These are phyloP conservation scores for Phycodurus eques DNA, from an alignment of 2,113 vertebrate genomes.

Conservation along the genomic window DNA sequence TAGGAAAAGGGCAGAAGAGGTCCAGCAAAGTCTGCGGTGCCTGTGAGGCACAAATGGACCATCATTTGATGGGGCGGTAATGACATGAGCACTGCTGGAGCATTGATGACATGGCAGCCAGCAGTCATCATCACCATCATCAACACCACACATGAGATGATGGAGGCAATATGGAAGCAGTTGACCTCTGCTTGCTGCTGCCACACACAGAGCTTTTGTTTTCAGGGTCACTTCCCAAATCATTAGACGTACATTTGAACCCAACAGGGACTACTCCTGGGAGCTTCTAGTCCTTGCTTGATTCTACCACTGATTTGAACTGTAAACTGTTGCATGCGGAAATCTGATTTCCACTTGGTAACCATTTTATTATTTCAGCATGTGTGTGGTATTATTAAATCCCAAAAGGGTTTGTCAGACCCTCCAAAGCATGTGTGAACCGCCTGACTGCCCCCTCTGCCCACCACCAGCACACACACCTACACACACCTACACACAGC, in stretches of 20 bases:
- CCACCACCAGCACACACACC: not conserved
- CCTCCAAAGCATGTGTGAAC: conserved; percentile 55
- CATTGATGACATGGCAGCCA: conserved; percentile 42
- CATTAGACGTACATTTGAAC: conserved; percentile 7
- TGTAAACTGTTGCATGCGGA: not conserved
- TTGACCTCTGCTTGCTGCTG: conserved; percentile 17
- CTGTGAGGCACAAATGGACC: conserved; percentile 60
- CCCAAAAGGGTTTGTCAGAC: conserved; percentile 38
- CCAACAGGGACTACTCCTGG: not conserved
- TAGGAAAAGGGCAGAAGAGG: conserved; percentile 60
- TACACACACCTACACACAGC: not conserved
- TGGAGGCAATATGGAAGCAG: conserved; percentile 10
- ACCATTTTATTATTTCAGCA: conserved; percentile 5
- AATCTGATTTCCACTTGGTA: not conserved
- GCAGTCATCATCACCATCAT: conserved; percentile 38
- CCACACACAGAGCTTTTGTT: conserved; percentile 20
- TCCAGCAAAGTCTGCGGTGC: conserved; percentile 49
- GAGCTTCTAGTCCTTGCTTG: not conserved
- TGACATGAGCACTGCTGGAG: conserved; percentile 42
- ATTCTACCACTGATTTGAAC: conserved; percentile 1
- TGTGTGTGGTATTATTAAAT: conserved; percentile 30
- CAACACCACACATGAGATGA: conserved; percentile 21
- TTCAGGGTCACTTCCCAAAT: conserved; percentile 17
- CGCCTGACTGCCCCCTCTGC: conserved; percentile 8
- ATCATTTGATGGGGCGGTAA: conserved; percentile 58